phyloP scores from a whole-genome alignment of 2,797 vertebrate species.

The Halcyon leucocephala region DNA sequence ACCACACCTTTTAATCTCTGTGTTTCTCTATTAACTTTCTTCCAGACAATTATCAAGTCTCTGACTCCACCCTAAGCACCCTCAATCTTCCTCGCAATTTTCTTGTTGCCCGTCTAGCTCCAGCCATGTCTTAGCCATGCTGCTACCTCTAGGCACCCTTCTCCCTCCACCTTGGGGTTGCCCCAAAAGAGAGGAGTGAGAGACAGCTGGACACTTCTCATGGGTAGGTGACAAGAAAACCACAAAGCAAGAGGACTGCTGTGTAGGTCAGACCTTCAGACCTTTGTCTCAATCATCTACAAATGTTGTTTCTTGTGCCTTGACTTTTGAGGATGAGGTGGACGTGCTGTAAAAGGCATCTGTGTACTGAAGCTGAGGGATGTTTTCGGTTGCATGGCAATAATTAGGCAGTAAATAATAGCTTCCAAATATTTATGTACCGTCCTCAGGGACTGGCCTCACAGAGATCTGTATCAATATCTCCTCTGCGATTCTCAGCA shows the following conservation, averaged over 20 bases:
- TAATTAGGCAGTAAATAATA: constrained; percentile 10
- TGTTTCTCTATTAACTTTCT: neutral
- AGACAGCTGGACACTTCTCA: neutral
- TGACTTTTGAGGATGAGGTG: neutral
- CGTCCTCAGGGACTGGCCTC: neutral
- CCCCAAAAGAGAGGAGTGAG: neutral
- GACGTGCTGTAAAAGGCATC: neutral
- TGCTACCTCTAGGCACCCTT: neutral
- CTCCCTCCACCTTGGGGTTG: neutral
- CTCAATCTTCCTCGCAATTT: rapidly evolving
- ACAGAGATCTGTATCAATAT: neutral
- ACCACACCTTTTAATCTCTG: neutral
- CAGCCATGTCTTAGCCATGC: neutral
- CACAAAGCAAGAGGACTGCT: neutral
- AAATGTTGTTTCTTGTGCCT: neutral
- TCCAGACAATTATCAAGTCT: neutral
- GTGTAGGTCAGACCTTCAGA: neutral
- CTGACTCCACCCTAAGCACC: neutral
- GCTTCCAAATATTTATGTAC: neutral
- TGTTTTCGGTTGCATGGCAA: neutral
- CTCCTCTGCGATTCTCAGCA: neutral
- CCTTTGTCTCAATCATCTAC: neutral
- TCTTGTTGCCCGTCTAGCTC: neutral
- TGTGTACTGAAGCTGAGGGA: neutral
- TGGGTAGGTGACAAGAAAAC: neutral